Evolutionary conservation across 2,888 invertebrate species (phyloP), one percentile per base, ranked within the genome.

Genomic region (Metopia argyrocephala): DNA sequence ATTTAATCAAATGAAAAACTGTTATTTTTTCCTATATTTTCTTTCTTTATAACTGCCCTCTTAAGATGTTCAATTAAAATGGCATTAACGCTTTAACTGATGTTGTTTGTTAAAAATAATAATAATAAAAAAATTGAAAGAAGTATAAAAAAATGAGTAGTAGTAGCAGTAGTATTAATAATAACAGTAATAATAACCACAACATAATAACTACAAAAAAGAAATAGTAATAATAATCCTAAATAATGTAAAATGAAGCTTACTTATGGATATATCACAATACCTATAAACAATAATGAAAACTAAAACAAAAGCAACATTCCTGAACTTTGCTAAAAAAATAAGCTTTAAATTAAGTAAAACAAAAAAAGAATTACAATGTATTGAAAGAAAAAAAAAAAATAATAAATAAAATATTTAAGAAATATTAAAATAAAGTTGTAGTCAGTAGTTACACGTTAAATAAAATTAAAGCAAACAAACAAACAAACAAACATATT

Each of bases 371-470:
- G 59, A 64, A 12, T 12, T 12, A 12, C 9, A 38, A 15, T 38
- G 38, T 38, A 38, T 38, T 38, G n/a, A n/a, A 46, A 70, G 2
- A 65, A 69, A n/a, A 27, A 69, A 52, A 54, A 57, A 56, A 68
- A 52, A 61, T 31, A 66, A 50, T 54, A n/a, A n/a, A n/a, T n/a
- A n/a, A n/a, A n/a, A n/a, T 38, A 38, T 38, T 3, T 38, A 38
- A 38, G 38, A 38, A 64, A 52, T 65, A 18, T 50, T 48, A 45
- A 45, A 69, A 66, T 54, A 56, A 79, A 70, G 65, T 61, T 75
- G 85, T 88, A 88, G 90, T 90, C 90, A 89, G 89, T 90, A 90
- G 89, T 90, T 90, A 86, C 89, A 89, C 87, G 89, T 87, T 89
- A 85, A 86, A 56, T 48, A 12, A 27, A 46, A 66, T 9, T 45